Evolutionary conservation across 1,140 invertebrate genomes (phyloP).

Genomic region (Drosophila albomicans): DNA sequence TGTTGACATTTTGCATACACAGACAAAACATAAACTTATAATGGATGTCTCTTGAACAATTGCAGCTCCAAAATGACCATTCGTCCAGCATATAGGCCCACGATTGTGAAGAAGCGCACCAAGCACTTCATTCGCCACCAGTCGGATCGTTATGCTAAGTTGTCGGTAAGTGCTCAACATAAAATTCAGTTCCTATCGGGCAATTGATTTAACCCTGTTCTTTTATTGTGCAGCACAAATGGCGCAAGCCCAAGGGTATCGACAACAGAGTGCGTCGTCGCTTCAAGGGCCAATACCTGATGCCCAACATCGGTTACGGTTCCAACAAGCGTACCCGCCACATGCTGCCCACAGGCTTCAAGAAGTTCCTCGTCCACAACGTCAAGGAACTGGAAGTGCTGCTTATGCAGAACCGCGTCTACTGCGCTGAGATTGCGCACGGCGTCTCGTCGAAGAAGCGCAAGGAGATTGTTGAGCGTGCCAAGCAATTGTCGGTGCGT

Average conservation of each 20-base stretch:
- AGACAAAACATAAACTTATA: conserved; percentile 5
- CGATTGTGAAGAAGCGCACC: conserved; percentile 97
- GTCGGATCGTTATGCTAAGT: conserved; percentile 97
- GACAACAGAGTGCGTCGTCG: conserved; percentile 99
- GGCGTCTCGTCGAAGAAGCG: conserved; percentile 98
- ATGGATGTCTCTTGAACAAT: conserved; percentile 24
- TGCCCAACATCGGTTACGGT: conserved; percentile 99
- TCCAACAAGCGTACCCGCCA: conserved; percentile 97
- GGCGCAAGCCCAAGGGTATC: conserved; percentile 93
- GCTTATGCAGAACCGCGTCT: conserved; percentile 99
- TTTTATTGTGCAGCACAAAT: conserved; percentile 85
- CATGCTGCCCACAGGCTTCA: conserved; percentile 98
- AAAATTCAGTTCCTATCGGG: background rate
- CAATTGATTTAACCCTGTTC: background rate
- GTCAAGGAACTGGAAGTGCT: conserved; percentile 95
- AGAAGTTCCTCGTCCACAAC: conserved; percentile 91
- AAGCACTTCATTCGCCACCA: conserved; percentile 99
- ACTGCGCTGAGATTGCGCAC: conserved; percentile 98
- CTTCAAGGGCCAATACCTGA: conserved; percentile 99
- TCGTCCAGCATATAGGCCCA: conserved; percentile 93
- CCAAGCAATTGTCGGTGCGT: conserved; percentile 97
- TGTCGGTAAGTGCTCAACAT: conserved; percentile 89
- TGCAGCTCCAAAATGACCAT: conserved; percentile 90
- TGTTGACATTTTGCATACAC: conserved; percentile 57
- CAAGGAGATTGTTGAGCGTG: conserved; percentile 97